Percentiles rank a stretch among this genome's conserved stretches.
Conservation (phyloP, 2,797 vertebrate genomes). For the Danio kyathit region DNA sequence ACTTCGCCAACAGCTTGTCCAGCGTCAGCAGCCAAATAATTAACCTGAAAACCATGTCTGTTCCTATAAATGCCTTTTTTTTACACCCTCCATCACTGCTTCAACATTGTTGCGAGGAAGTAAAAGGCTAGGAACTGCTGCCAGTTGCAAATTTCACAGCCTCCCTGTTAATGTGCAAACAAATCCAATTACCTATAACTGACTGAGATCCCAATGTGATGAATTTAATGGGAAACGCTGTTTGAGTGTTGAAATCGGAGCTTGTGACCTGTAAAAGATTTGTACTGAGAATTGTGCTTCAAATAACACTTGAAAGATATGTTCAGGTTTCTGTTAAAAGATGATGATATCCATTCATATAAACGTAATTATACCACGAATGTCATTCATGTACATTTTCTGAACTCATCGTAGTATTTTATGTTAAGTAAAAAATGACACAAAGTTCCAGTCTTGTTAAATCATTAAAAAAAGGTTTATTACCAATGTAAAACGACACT, state of each 20-base stretch:
- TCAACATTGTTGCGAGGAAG: slow-evolving; percentile 5
- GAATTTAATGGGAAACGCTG: slow-evolving; percentile 6
- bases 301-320: neutral
- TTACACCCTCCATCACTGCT: slow-evolving; percentile 13
- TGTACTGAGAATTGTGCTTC: neutral
- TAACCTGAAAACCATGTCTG: slow-evolving; percentile 34
- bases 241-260: neutral
- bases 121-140: slow-evolving; percentile 4
- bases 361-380: neutral
- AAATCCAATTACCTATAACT: slow-evolving; percentile 30
- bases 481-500: slow-evolving; percentile 85
- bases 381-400: neutral
- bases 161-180: slow-evolving; percentile 26
- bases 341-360: no score
- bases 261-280: neutral
- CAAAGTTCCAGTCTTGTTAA: slow-evolving; percentile 34
- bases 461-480: slow-evolving; percentile 71
- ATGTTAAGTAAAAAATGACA: slow-evolving; percentile 6
- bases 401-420: neutral
- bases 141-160: slow-evolving; percentile 29
- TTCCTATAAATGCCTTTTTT: neutral
- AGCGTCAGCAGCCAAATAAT: slow-evolving; percentile 32
- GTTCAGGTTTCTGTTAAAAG: neutral
- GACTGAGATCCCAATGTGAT: slow-evolving; percentile 29
- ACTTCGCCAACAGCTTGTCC: slow-evolving; percentile 35